A percentile compares a stretch with the other conserved stretches of the same genome.
These are phyloP conservation scores for Campoletis sonorensis DNA, from an alignment of 1,140 invertebrate species.

Conservation along the genomic window DNA sequence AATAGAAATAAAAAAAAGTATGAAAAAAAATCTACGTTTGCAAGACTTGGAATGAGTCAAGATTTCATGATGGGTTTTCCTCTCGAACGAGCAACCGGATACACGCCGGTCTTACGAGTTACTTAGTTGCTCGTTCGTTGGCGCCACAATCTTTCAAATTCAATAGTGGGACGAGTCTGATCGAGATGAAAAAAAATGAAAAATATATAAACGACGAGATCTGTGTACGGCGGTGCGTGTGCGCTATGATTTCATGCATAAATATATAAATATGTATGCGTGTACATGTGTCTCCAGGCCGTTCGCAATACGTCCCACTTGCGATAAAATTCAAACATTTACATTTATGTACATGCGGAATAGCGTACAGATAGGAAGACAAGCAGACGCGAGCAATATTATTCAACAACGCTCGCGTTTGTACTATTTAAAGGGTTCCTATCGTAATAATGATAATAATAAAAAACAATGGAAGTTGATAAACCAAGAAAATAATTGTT, in stretches of 20 bases:
- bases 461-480: neutral
- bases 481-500: neutral
- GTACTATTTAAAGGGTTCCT: neutral
- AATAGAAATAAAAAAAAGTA: no score
- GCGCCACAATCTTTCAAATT: no score
- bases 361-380: neutral
- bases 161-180: no score
- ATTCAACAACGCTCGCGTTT: conserved; percentile 14
- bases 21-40: no score
- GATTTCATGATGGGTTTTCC: neutral
- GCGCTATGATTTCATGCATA: neutral
- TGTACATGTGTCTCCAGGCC: conserved; percentile 7
- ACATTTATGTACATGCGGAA: neutral
- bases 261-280: neutral
- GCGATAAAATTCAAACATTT: conserved; percentile 41
- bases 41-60: no score
- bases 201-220: no score
- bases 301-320: conserved; percentile 46
- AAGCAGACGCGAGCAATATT: conserved; percentile 24
- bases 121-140: no score
- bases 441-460: neutral
- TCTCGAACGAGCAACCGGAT: conserved; percentile 12
- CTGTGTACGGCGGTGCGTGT: no score
- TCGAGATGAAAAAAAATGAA: no score
- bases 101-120: neutral